Conservation (phyloP, 2,888 invertebrate species). For the Xestia c-nigrum region DNA sequence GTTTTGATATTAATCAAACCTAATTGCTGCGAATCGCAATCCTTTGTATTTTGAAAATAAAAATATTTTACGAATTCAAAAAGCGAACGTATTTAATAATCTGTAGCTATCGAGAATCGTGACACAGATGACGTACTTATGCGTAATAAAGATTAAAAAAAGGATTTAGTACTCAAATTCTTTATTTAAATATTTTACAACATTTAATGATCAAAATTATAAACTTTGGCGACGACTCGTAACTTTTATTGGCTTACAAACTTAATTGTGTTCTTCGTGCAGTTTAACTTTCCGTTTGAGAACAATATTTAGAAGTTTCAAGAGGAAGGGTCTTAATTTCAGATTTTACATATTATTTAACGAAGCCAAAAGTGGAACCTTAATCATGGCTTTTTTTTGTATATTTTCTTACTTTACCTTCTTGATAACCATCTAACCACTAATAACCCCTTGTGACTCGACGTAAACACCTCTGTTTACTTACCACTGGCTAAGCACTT, state of each 20-base stretch:
- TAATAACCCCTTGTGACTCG: background rate
- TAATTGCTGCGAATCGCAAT: slow-evolving; percentile 53
- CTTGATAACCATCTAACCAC: background rate
- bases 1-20: slow-evolving; percentile 47
- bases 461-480: slow-evolving; percentile 6
- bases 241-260: background rate
- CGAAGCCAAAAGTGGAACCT: background rate
- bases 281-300: background rate
- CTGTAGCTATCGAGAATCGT: background rate
- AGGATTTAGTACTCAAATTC: background rate
- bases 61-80: slow-evolving; percentile 22
- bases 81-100: slow-evolving; percentile 2
- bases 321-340: background rate
- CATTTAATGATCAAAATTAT: background rate
- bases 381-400: background rate
- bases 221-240: slow-evolving; percentile 5
- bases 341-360: background rate
- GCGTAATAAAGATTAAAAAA: background rate
- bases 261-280: background rate
- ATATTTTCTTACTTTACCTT: background rate
- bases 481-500: background rate
- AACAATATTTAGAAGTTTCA: background rate
- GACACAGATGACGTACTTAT: background rate
- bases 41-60: slow-evolving; percentile 7
- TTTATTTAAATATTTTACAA: background rate